Evolutionary conservation across 2,888 invertebrate species (phyloP).

Genomic region (Timema podura): DNA sequence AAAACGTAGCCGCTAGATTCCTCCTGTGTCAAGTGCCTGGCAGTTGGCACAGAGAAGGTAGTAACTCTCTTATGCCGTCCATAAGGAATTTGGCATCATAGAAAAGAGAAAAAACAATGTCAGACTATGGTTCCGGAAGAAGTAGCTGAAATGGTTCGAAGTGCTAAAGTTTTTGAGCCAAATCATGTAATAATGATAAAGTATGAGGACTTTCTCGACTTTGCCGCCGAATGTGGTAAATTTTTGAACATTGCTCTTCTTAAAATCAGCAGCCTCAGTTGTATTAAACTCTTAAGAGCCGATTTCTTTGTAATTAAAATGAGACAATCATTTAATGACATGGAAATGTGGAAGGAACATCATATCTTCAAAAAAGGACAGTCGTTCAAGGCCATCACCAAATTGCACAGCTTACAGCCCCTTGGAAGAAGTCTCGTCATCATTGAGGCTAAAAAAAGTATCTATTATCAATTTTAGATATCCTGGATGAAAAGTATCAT

Average conservation of each 20-base stretch:
- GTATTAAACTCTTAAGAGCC: neutral
- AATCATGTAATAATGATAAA: neutral
- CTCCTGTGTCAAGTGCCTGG: no score
- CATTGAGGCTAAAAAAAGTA: neutral
- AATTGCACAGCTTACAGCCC: neutral
- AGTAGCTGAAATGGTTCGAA: no score
- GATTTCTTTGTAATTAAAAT: neutral
- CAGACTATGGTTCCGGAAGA: no score
- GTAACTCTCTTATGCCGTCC: no score
- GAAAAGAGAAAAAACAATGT: constrained; percentile 29
- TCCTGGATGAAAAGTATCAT: neutral
- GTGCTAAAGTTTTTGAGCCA: no score
- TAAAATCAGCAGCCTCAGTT: neutral
- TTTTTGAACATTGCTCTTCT: neutral
- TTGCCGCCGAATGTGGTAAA: neutral
- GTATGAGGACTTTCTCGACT: neutral
- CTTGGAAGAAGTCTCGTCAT: neutral
- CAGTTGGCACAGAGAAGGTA: no score
- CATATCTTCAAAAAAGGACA: neutral
- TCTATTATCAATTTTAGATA: neutral
- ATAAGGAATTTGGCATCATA: constrained; percentile 29
- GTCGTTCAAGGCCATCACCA: neutral
- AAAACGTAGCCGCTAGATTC: no score
- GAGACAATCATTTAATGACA: constrained; percentile 1
- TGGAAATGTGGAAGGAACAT: neutral